Percentiles rank a stretch among this genome's conserved stretches.
phyloP scores from a whole-genome alignment of 2,888 invertebrate genomes.

The Trachelus stipa region DNA sequence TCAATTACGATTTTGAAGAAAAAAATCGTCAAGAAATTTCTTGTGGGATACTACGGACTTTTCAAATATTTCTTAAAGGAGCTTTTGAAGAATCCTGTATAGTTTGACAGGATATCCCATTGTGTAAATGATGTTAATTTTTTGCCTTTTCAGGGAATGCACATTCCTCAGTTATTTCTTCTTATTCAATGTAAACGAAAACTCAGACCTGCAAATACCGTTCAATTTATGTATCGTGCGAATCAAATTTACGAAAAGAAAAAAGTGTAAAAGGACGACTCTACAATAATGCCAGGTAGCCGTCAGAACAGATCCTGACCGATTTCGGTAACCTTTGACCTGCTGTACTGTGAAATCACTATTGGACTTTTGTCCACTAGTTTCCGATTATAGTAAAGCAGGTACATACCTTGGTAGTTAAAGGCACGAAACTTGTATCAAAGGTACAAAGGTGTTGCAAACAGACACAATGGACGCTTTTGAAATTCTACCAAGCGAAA shows the following conservation, averaged over 20 bases:
- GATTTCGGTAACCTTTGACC: background rate
- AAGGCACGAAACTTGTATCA: background rate
- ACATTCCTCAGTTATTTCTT: background rate
- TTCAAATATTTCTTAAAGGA: background rate
- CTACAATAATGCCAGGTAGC: background rate
- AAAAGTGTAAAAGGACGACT: background rate
- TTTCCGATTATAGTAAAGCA: background rate
- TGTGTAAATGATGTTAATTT: background rate
- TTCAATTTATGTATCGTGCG: background rate
- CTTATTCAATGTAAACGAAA: background rate
- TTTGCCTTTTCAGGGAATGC: background rate
- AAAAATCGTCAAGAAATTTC: background rate
- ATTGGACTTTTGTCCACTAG: background rate
- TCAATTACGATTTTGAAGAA: background rate
- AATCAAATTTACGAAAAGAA: background rate
- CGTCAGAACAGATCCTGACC: background rate
- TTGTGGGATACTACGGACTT: background rate
- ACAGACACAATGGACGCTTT: background rate
- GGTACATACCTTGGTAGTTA: background rate
- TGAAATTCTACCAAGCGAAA: background rate
- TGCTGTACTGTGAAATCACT: background rate
- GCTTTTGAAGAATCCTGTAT: background rate
- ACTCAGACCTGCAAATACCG: too few relatives aligned
- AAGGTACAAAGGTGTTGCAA: background rate
- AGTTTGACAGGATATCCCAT: background rate